Evolutionary conservation across 1,140 invertebrate genomes (phyloP).

Genomic region (Pararge aegeria): DNA sequence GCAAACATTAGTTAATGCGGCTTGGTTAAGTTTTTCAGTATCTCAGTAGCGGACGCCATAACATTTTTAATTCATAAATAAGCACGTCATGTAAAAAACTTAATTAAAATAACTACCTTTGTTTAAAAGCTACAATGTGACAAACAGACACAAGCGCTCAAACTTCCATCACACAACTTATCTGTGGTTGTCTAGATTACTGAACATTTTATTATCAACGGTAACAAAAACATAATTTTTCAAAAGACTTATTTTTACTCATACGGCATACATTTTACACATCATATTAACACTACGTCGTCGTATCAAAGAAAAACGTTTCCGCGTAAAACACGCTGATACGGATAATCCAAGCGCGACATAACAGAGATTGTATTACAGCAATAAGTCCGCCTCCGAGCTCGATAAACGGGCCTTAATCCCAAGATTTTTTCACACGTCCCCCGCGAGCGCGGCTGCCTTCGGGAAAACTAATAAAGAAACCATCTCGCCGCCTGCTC

Average conservation of each 20-base stretch:
- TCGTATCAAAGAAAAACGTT: slow-evolving; percentile 33
- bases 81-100: too few species aligned
- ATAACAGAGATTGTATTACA: slow-evolving; percentile 76
- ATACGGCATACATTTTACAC: slow-evolving; percentile 13
- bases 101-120: too few species aligned
- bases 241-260: neutral
- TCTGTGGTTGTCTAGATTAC: too few species aligned
- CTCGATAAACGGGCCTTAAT: slow-evolving; percentile 71
- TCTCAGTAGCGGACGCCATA: too few species aligned
- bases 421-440: slow-evolving; percentile 75
- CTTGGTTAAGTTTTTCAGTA: too few species aligned
- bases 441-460: slow-evolving; percentile 52
- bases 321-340: slow-evolving; percentile 54
- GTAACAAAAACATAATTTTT: too few species aligned
- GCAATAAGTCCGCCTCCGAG: slow-evolving; percentile 68
- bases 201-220: too few species aligned
- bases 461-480: slow-evolving; percentile 77
- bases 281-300: slow-evolving; percentile 29
- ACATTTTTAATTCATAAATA: too few species aligned
- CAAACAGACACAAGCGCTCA: too few species aligned
- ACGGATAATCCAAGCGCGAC: slow-evolving; percentile 67
- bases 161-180: too few species aligned
- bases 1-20: too few species aligned
- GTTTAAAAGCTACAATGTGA: too few species aligned
- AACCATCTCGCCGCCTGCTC: slow-evolving; percentile 74